Percentiles rank a stretch among this genome's conserved stretches.
Conservation (phyloP, 2,888 invertebrate genomes). For the Masnerella sp. region DNA sequence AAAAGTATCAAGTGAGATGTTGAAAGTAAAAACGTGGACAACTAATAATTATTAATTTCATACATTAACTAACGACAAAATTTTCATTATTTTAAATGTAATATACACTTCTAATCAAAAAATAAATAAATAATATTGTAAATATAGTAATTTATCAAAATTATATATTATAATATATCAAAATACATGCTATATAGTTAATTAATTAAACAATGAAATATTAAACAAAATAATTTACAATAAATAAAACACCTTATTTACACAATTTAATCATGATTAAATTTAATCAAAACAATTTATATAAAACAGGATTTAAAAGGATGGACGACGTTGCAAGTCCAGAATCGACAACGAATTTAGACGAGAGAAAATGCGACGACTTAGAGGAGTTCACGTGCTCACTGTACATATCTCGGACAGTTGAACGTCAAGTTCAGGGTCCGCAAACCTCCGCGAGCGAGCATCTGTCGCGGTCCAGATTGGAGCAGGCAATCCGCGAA, state of each 20-base stretch:
- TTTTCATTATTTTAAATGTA: too few species aligned
- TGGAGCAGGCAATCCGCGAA: conserved; percentile 70
- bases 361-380: conserved; percentile 4
- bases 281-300: neutral
- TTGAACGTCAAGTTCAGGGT: conserved; percentile 63
- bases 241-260: neutral
- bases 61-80: too few species aligned
- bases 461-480: conserved; percentile 63
- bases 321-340: conserved; percentile 19
- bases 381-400: conserved; percentile 67
- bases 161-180: too few species aligned
- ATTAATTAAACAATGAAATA: too few species aligned
- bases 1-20: too few species aligned
- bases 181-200: too few species aligned
- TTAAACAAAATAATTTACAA: neutral
- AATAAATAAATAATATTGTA: too few species aligned
- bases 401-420: conserved; percentile 71
- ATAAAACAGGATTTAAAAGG: neutral
- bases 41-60: too few species aligned
- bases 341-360: neutral
- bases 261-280: neutral
- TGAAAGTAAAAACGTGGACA: too few species aligned
- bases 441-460: conserved; percentile 47
- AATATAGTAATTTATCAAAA: too few species aligned
- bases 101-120: too few species aligned